Evolutionary conservation across 2,113 vertebrate species (phyloP).

Genomic region (Centrocercus urophasianus): DNA sequence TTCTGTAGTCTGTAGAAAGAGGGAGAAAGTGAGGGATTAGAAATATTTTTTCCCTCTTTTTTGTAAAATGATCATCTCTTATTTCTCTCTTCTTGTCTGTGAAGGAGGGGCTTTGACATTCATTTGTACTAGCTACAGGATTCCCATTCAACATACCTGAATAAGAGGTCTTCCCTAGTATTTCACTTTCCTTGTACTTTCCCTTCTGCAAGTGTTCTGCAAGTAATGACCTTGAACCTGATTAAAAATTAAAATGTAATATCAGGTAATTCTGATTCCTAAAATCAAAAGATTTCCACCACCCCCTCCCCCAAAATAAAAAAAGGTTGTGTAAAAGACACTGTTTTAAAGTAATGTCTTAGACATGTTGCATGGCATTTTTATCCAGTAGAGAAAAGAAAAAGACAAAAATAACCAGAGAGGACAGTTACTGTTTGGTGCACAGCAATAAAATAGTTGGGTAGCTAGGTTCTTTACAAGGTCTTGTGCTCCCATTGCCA

Average conservation of each 20-base stretch:
- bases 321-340: neutral
- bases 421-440: neutral
- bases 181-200: neutral
- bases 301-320: too few relatives aligned
- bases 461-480: neutral
- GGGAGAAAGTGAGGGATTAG: neutral
- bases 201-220: neutral
- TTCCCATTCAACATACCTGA: neutral
- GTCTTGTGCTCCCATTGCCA: neutral
- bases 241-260: neutral
- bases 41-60: neutral
- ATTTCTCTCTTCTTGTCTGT: neutral
- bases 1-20: neutral
- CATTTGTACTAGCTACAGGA: neutral
- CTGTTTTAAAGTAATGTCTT: neutral
- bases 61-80: slow-evolving; percentile 18
- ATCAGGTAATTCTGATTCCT: neutral
- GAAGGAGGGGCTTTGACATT: neutral
- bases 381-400: neutral
- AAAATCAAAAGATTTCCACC: neutral
- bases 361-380: neutral
- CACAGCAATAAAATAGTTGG: neutral
- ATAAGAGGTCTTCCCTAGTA: neutral
- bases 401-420: neutral
- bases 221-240: neutral